Base-by-base conservation (phyloP, 1,140 invertebrate species). In the Carposina sasakii region DNA sequence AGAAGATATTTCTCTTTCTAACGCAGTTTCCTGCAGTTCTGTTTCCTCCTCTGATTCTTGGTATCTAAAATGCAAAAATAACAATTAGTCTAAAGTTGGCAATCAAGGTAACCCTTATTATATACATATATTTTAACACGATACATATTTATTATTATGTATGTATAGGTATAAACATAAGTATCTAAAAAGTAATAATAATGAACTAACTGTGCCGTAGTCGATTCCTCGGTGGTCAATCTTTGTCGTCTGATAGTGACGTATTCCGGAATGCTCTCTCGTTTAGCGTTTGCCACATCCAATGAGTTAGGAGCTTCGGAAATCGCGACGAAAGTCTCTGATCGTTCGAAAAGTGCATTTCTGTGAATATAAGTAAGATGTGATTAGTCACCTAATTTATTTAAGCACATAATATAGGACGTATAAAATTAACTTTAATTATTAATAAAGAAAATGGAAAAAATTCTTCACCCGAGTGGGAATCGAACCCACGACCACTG, bases 221-320 rank as follows among this genome's bases (percentile, higher is more conserved):
- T 76, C 6, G 75, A 58, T 54, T 78, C 71, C 36, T 71, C 78
- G 1, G 87, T 87, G 3, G 88, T 85, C 3, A 88, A 88, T 60
- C 90, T 84, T 1, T 76, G 66, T 51, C 92, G 85, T 52, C 89
- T 81, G 31, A 93, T 91, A 40, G 88, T 92, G 0, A 91, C 89
- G 46, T 93, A 93, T 48, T 78, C 78, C 1, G 76, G 75, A 45
- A 64, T 57, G 30, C 63, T 78, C 12, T 79, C 76, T 28, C 73
- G 55, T 22, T 71, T 57, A 0, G 67, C 50, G 36, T 47, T 74
- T 0, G 52, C 39, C 1, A 76, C 67, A 40, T 82, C 78, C 28
- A 78, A 24, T 0, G 64, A 39, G 21, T 72, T 74, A 3, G 67
- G 54, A 2, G 67, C 56, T 19, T 74, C 73, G 1, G 62, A 61